These are phyloP conservation scores for Heliornis fulica DNA, from an alignment of 2,113 vertebrate species.

Conservation along the genomic window DNA sequence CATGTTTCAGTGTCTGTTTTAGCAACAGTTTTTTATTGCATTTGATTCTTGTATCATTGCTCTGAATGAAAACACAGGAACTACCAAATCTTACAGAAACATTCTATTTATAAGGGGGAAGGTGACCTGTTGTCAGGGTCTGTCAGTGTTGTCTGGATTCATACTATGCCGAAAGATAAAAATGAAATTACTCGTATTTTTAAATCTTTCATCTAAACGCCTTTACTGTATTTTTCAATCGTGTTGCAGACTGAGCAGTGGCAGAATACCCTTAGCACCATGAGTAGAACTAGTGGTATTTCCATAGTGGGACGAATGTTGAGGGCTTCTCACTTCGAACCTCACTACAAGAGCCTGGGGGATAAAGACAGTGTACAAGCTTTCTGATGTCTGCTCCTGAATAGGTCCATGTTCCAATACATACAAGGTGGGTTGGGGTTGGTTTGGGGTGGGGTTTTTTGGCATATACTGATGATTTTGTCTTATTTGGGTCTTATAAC, in stretches of 20 bases:
- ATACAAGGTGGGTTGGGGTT: background rate
- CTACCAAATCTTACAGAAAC: background rate
- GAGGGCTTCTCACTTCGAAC: background rate
- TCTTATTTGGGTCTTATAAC: background rate
- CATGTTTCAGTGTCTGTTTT: background rate
- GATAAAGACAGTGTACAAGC: background rate
- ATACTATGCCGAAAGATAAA: background rate
- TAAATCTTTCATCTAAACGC: background rate
- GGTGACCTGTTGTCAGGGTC: background rate
- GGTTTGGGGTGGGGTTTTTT: too few relatives aligned
- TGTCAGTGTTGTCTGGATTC: background rate
- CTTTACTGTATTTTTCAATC: background rate
- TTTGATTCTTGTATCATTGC: background rate
- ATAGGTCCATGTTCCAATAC: background rate
- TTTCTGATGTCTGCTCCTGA: background rate
- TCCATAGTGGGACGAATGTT: background rate
- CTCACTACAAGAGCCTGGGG: background rate
- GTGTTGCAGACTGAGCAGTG: background rate
- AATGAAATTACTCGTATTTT: background rate
- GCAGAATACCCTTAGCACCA: background rate
- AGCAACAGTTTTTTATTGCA: background rate
- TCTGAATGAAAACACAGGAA: background rate
- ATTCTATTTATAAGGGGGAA: background rate
- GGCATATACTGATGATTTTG: background rate
- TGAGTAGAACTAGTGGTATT: background rate